These are phyloP conservation scores for Anadara kagoshimensis DNA, from an alignment of 1,140 invertebrate genomes.

Conservation along the genomic window DNA sequence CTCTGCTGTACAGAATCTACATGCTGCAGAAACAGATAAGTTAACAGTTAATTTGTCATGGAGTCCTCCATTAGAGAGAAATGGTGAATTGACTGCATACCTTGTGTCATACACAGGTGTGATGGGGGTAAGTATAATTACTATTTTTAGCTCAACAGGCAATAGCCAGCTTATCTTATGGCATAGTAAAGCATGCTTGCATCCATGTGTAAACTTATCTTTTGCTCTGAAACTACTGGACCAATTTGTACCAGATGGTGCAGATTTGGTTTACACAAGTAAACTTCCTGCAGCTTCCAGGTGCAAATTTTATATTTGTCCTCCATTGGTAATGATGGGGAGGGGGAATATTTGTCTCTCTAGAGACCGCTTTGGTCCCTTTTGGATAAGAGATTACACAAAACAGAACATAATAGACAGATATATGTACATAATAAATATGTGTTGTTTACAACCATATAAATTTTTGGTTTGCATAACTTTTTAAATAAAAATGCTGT, in stretches of 20 bases:
- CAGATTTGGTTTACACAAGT: no score
- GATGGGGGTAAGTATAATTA: no score
- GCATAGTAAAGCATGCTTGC: conserved; percentile 8
- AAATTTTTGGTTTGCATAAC: background rate
- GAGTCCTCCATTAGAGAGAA: conserved; percentile 45
- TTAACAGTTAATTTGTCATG: conserved; percentile 51
- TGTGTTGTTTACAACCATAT: background rate
- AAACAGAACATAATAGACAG: background rate
- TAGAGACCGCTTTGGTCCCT: no score
- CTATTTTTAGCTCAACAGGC: no score
- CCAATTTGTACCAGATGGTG: no score
- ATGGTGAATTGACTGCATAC: conserved; percentile 56
- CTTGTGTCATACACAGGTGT: conserved; percentile 39
- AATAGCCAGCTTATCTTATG: no score
- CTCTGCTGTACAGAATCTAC: conserved; percentile 49
- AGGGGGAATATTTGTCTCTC: no score
- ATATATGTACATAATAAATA: background rate
- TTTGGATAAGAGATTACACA: background rate
- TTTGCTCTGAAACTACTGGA: no score
- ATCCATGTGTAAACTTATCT: no score
- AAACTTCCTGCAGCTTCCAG: no score
- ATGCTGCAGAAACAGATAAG: conserved; percentile 40
- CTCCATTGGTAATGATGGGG: no score
- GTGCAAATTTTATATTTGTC: no score
- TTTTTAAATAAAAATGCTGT: background rate